These are phyloP conservation scores for Tragelaphus scriptus DNA, from an alignment of 2,113 vertebrate species.

Conservation along the genomic window DNA sequence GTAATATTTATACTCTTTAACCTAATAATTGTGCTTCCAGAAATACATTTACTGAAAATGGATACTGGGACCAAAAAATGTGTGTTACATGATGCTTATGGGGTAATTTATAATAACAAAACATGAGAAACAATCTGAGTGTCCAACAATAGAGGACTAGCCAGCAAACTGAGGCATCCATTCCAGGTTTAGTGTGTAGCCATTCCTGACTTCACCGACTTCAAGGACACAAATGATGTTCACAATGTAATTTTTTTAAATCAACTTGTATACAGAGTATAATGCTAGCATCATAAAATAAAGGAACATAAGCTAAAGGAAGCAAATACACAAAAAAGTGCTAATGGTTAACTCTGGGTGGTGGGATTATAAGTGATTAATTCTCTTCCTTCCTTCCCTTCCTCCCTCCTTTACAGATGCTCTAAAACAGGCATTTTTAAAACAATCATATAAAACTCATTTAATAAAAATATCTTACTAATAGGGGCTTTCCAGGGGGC, in stretches of 20 bases:
- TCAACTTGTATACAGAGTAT: not conserved
- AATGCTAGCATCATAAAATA: not conserved
- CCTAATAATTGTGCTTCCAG: not conserved
- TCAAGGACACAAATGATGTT: not conserved
- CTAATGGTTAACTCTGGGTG: not conserved
- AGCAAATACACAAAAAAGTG: not conserved
- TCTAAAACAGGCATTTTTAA: not conserved
- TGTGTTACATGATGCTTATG: not conserved
- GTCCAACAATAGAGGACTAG: not conserved
- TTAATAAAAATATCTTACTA: not conserved
- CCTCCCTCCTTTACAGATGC: not conserved
- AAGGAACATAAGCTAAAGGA: not conserved
- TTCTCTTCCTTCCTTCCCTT: not conserved
- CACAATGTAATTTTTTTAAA: not conserved
- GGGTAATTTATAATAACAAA: not conserved
- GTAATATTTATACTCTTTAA: not conserved
- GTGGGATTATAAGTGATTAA: not conserved
- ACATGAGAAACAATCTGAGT: not conserved
- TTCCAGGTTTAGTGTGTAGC: not conserved
- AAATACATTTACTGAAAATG: not conserved
- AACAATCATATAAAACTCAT: not conserved
- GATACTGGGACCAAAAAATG: not conserved
- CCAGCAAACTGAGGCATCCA: not conserved
- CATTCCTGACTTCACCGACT: not conserved
- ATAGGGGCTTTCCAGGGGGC: not conserved